Evolutionary conservation across 2,888 invertebrate genomes (phyloP), one percentile per base, ranked within the genome.

Genomic region (Byasa hedistus): DNA sequence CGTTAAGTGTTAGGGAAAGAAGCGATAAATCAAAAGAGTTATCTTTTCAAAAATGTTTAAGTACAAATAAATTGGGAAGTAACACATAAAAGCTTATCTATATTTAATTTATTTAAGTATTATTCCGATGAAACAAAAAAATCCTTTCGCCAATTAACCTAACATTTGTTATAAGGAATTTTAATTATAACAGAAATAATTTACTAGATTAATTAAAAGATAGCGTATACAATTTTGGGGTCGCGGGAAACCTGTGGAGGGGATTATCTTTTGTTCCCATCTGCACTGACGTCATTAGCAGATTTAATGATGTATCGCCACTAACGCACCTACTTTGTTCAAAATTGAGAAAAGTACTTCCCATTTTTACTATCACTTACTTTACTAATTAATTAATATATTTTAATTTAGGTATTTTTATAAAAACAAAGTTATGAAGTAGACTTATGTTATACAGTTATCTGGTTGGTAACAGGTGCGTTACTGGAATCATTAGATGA

Each of bases 151-250:
- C 27, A 56, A 61, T 51, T 36, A 61, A 24, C 52, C 7, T 27
- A 8, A 27, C 27, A 56, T 65, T 57, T 39, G 56, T 44, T 52
- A 3, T 21, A 65, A 27, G 27, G 55, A 60, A 23, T 36, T 61
- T 64, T 57, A 51, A 57, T 57, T 58, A 21, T 22, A 54, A 58
- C 48, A 32, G 66, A 44, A 32, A 66, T 44, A 66, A 62, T 39
- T 66, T 66, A 58, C 23, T 24, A 54, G 66, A 66, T 66, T 58
- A 66, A 66, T 66, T 66, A 66, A 66, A 66, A 66, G 66, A 66
- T 66, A 62, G 61, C 54, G 57, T 22, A 19, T 58, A 62, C 27
- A 61, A 58, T 57, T 66, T 32, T n/a, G 57, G 39, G 57, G 51
- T 19, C 27, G 52, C 27, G 58, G 54, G 55, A 55, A 36, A 60